Conservation (phyloP, 1,140 invertebrate genomes). For the Triops cancriformis region DNA sequence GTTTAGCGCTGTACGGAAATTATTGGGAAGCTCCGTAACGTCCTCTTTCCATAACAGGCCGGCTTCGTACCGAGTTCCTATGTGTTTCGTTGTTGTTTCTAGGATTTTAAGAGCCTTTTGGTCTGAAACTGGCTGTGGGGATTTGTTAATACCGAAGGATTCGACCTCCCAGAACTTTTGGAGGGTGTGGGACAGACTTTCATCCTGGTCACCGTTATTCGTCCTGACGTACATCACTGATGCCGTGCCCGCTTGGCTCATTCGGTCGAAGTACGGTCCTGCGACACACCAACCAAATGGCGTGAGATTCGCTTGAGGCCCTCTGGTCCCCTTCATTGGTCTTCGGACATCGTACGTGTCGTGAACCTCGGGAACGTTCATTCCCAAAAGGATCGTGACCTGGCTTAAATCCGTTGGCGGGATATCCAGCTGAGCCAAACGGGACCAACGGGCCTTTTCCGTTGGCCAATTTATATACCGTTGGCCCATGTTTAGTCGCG, state of each 20-base stretch:
- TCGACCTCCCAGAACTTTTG: too few species aligned
- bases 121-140: too few species aligned
- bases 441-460: background rate
- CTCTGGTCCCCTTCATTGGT: background rate
- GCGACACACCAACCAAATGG: background rate
- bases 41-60: background rate
- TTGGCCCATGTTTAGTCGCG: background rate
- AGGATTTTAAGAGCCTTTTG: too few species aligned
- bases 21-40: background rate
- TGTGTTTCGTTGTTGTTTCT: too few species aligned
- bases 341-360: background rate
- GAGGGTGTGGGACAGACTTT: too few species aligned
- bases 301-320: background rate
- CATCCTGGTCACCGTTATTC: background rate
- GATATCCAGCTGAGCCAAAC: background rate
- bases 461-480: background rate
- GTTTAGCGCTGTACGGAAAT: background rate
- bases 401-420: background rate
- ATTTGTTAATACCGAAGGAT: too few species aligned
- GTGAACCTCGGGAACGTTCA: background rate
- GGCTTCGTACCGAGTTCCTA: background rate
- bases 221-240: background rate
- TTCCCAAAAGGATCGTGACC: constrained; percentile 3
- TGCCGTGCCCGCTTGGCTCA: background rate
- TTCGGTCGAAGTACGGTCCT: background rate